Evolutionary conservation across 2,797 vertebrate genomes (phyloP), one percentile per base, ranked within the genome.

Genomic region (Pseudochirops cupreus): DNA sequence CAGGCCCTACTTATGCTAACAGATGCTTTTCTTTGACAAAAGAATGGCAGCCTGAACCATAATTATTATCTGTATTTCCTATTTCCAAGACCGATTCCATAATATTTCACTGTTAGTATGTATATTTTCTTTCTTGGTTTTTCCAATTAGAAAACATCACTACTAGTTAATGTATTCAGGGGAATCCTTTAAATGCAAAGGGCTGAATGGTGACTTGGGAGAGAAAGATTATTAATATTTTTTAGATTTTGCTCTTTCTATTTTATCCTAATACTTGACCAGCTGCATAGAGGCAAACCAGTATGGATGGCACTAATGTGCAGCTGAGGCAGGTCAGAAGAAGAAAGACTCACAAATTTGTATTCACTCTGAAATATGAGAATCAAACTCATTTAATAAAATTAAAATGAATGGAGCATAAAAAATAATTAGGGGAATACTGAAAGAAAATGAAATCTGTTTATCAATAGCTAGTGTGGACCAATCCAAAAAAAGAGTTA

Each of bases 21-120:
- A 96, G 94, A 95, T 95, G 82, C 94, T 93, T 97, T 93, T n/a
- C 12, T 9, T 93, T 95, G n/a, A 95, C 58, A 94, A 58, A 94
- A 92, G 31, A 94, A 33, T 94, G 91, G 94, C 95, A 96, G 7
- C 31, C 7, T 33, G 58, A 96, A 94, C 59, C 59, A 95, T 92
- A 91, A 91, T n/a, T 26, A 33, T 93, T 92, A 94, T 94, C 95
- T 95, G 7, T 94, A 59, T 94, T 91, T 5, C 4, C 93, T 94
- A 10, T 89, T 92, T 56, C 56, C 55, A 0, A 95, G 57, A 0
- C n/a, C 54, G 4, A 91, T 95, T 21, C 5, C 87, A 0, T 55
- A 92, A 93, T 5, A 93, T 93, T 96, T 95, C 92, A 93, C 26
- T 94, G 24, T 50, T 82, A 91, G 12, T 28, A 5, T 29, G 46